Evolutionary conservation across 1,140 invertebrate species (phyloP).

Genomic region (Branchinecta lindahli): DNA sequence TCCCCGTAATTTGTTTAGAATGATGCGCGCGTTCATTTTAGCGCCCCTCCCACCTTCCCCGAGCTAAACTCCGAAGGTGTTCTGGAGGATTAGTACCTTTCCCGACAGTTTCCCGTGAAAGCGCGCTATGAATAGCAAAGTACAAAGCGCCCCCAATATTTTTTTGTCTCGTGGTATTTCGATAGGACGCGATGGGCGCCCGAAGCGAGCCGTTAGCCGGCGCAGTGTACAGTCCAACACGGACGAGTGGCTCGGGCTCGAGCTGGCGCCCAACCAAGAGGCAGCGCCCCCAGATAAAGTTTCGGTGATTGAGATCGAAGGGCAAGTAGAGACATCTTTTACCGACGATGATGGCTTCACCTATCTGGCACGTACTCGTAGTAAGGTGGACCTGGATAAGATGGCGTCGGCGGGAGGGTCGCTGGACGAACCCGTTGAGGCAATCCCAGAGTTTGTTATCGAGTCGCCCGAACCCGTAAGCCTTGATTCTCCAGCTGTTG

Average conservation of each 20-base stretch:
- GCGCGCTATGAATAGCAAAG: neutral
- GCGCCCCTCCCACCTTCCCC: neutral
- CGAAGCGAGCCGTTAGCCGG: neutral
- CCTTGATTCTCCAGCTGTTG: neutral
- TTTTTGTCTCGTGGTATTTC: neutral
- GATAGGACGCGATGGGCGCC: neutral
- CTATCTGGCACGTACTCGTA: neutral
- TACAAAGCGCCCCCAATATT: neutral
- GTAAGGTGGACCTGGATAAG: neutral
- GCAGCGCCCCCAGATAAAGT: neutral
- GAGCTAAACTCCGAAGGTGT: neutral
- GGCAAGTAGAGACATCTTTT: too few species aligned
- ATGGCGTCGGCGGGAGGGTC: neutral
- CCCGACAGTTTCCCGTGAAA: neutral
- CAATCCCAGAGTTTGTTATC: constrained; percentile 1
- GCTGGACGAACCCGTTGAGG: neutral
- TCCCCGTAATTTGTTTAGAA: neutral
- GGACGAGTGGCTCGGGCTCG: neutral
- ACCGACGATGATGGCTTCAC: neutral
- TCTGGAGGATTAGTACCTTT: neutral
- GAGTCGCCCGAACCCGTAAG: neutral
- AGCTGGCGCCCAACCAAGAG: neutral
- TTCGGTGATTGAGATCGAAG: neutral
- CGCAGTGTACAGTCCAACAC: neutral
- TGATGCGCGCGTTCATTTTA: neutral